A percentile compares a stretch with the other conserved stretches of the same genome.
Evolutionary conservation across 2,113 vertebrate genomes (phyloP).

Genomic region (Grallaria varia): DNA sequence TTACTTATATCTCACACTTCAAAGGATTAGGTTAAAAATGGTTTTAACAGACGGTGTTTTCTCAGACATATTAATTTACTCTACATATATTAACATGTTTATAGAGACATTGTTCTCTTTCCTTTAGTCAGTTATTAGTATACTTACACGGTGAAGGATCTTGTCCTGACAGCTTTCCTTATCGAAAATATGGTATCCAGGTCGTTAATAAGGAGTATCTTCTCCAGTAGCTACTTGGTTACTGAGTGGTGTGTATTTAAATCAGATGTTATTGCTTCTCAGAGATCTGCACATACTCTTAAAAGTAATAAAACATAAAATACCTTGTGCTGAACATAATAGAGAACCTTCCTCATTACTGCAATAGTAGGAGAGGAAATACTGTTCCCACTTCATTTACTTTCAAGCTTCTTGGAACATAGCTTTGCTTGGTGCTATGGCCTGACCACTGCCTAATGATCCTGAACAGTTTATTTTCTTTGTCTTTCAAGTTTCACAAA

Average conservation of each 20-base stretch:
- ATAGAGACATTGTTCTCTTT: background rate
- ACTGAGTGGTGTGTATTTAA: background rate
- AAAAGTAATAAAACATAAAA: background rate
- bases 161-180: background rate
- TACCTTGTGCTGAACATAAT: background rate
- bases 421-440: accelerated
- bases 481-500: background rate
- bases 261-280: background rate
- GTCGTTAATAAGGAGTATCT: background rate
- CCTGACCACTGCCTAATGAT: background rate
- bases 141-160: background rate
- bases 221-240: background rate
- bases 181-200: background rate
- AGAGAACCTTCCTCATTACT: background rate
- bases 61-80: background rate
- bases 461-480: background rate
- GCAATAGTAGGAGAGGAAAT: background rate
- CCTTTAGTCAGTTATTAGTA: background rate
- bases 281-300: background rate
- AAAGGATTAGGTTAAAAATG: background rate
- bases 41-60: background rate
- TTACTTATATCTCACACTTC: background rate
- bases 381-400: background rate
- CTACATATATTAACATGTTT: background rate
- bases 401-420: background rate